phyloP scores from a whole-genome alignment of 2,113 vertebrate species.

The Dolichotis patagonum region DNA sequence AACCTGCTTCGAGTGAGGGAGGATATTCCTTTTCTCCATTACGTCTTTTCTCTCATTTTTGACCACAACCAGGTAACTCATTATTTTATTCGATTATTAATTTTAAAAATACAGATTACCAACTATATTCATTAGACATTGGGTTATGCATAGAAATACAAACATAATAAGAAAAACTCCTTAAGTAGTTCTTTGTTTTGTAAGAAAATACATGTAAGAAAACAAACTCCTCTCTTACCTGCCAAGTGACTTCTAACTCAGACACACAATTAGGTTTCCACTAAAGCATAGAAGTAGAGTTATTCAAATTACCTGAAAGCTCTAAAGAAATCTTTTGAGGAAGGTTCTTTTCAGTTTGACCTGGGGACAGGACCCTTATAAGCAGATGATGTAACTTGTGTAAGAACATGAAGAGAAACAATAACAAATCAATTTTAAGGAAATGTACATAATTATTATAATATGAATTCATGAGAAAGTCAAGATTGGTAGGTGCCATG shows the following conservation, averaged over 20 bases:
- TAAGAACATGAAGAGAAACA: not conserved
- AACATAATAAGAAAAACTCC: not conserved
- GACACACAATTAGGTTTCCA: not conserved
- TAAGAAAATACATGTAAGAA: not conserved
- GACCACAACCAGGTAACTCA: not conserved
- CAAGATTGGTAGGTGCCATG: not conserved
- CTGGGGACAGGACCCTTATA: not conserved
- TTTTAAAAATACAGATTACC: not conserved
- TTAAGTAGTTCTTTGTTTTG: not conserved
- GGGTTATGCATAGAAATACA: not conserved
- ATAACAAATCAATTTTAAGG: not conserved
- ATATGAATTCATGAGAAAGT: not conserved
- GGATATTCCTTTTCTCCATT: not conserved
- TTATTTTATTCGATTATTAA: slow-evolving; percentile 17
- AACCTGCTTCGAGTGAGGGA: not conserved
- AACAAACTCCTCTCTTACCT: not conserved
- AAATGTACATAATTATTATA: not conserved
- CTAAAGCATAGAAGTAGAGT: not conserved
- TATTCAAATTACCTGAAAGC: not conserved
- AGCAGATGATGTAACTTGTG: not conserved
- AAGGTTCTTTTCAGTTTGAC: not conserved
- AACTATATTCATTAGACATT: slow-evolving; percentile 13
- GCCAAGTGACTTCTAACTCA: not conserved
- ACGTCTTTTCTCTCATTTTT: not conserved
- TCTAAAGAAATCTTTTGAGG: not conserved